Conservation (phyloP, 2,113 vertebrate species). For the Sapajus apella region DNA sequence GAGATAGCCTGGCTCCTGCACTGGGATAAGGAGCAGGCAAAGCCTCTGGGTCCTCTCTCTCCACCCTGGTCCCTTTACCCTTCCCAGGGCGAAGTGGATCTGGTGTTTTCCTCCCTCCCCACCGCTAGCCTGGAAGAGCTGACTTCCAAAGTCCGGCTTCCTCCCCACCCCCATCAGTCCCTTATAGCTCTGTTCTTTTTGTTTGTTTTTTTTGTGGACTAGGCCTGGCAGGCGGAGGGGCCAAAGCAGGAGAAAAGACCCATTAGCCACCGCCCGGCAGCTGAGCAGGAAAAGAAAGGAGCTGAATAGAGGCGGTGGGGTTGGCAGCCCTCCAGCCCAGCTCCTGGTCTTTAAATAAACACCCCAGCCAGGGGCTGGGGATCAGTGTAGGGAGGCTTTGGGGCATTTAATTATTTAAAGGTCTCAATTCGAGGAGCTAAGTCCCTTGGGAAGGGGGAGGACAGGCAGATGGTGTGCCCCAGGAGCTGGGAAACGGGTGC, state of each 20-base stretch:
- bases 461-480: conserved; percentile 68
- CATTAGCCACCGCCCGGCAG: conserved; percentile 47
- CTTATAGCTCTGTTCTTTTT: not conserved
- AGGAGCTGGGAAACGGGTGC: not conserved
- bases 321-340: conserved; percentile 65
- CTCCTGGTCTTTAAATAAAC: conserved; percentile 65
- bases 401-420: conserved; percentile 79
- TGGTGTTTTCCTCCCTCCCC: not conserved
- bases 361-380: conserved; percentile 51
- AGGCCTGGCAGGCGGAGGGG: conserved; percentile 6
- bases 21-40: not conserved
- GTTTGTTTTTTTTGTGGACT: not conserved
- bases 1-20: not conserved
- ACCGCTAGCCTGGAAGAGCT: not conserved
- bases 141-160: not conserved
- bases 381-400: conserved; percentile 40
- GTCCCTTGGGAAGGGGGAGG: conserved; percentile 27
- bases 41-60: not conserved
- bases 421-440: conserved; percentile 64
- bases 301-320: conserved; percentile 40
- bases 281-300: conserved; percentile 34
- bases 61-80: not conserved
- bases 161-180: not conserved
- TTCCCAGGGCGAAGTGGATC: not conserved
- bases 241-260: conserved; percentile 35